phyloP scores from a whole-genome alignment of 1,140 invertebrate genomes.

The Nomia melanderi region DNA sequence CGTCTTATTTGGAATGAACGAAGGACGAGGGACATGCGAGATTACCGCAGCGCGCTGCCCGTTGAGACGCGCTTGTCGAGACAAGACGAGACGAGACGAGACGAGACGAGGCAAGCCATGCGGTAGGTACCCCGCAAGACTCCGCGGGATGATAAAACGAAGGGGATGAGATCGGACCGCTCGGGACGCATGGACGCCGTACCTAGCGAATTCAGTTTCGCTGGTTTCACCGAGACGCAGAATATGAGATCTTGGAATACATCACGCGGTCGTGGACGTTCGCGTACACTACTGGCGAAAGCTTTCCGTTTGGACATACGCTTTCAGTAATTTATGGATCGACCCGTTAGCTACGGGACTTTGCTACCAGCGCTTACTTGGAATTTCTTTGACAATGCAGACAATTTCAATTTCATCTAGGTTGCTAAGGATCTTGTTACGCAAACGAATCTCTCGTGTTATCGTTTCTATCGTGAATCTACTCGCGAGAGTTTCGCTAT shows the following conservation, averaged over 20 bases:
- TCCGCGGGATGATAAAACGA: slow-evolving; percentile 63
- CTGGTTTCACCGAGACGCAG: not conserved
- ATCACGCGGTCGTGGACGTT: too few relatives aligned
- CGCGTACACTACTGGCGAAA: too few relatives aligned
- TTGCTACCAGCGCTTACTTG: too few relatives aligned
- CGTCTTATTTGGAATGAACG: slow-evolving; percentile 64
- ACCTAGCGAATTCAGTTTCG: not conserved
- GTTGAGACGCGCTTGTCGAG: slow-evolving; percentile 47
- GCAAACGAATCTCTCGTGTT: too few relatives aligned
- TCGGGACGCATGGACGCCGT: slow-evolving; percentile 50
- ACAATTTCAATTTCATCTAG: too few relatives aligned
- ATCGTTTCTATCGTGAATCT: too few relatives aligned
- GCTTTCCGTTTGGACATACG: too few relatives aligned
- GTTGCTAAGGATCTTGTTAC: too few relatives aligned
- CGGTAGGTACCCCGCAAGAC: slow-evolving; percentile 63
- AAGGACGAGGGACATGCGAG: slow-evolving; percentile 63
- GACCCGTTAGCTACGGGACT: too few relatives aligned
- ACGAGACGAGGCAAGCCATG: slow-evolving; percentile 40
- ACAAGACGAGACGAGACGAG: slow-evolving; percentile 33
- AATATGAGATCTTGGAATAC: not conserved
- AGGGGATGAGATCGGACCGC: slow-evolving; percentile 58
- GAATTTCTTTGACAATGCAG: too few relatives aligned
- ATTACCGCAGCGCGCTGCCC: slow-evolving; percentile 58
- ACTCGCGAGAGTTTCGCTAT: too few relatives aligned
- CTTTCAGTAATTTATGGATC: too few relatives aligned